Evolutionary conservation across 1,140 invertebrate genomes (phyloP).

Genomic region (Hylaeus volcanicus): DNA sequence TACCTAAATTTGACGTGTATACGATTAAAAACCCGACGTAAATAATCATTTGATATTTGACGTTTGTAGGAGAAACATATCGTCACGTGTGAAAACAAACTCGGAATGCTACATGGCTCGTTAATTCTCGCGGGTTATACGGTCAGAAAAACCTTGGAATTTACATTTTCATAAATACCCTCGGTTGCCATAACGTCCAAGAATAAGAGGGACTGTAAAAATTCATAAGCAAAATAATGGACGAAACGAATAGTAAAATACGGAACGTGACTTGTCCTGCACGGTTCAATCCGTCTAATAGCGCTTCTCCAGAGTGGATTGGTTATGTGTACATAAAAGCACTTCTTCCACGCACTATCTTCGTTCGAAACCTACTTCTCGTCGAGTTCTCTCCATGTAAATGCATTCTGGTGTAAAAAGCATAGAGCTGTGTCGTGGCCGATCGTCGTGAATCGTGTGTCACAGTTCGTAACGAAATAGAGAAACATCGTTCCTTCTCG

Average conservation of each 20-base stretch:
- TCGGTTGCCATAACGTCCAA: not conserved
- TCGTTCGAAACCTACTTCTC: constrained; percentile 26
- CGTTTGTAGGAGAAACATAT: too few relatives aligned
- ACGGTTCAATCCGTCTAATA: not conserved
- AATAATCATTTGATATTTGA: not conserved
- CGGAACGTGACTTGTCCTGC: not conserved
- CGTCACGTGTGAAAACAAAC: too few relatives aligned
- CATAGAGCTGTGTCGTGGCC: not conserved
- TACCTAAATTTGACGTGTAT: not conserved
- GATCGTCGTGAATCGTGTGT: constrained; percentile 8
- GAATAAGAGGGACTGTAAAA: not conserved
- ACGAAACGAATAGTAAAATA: constrained; percentile 2
- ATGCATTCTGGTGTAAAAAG: constrained; percentile 11
- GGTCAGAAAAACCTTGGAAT: not conserved
- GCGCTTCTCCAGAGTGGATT: constrained; percentile 1
- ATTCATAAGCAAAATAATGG: too few relatives aligned
- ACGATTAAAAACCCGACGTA: not conserved
- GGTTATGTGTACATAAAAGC: constrained; percentile 5
- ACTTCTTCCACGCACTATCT: constrained; percentile 17
- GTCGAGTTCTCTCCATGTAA: not conserved
- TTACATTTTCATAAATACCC: not conserved
- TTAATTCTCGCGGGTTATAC: not conserved
- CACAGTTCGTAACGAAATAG: not conserved
- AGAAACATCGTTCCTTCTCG: not conserved
- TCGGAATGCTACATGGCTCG: not conserved